Conservation (phyloP, 2,113 vertebrate genomes). For the Engraulis encrasicolus region DNA sequence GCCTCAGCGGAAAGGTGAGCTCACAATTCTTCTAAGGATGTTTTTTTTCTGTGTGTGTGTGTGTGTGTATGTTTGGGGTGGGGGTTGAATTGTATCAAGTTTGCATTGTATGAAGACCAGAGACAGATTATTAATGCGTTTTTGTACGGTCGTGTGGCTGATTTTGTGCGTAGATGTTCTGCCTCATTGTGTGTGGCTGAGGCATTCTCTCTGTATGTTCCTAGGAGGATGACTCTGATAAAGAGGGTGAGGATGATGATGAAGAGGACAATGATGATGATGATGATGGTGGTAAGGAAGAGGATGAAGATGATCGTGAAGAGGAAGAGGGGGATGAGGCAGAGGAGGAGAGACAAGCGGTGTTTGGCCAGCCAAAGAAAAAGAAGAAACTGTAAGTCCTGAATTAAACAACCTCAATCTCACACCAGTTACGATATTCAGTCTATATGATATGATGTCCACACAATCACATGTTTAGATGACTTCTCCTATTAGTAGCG, state of each 20-base stretch:
- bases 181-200: background rate
- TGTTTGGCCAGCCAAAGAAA: slow-evolving; percentile 66
- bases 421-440: no score
- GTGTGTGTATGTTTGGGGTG: background rate
- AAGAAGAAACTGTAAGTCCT: slow-evolving; percentile 85
- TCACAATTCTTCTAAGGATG: no score
- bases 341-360: slow-evolving; percentile 81
- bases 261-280: slow-evolving; percentile 57
- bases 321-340: slow-evolving; percentile 62
- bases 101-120: no score
- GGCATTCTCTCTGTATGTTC: background rate
- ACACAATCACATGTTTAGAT: no score
- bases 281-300: slow-evolving; percentile 35
- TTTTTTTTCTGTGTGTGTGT: background rate
- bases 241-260: slow-evolving; percentile 56
- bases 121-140: background rate
- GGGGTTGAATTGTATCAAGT: no score
- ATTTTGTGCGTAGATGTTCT: background rate
- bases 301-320: slow-evolving; percentile 34
- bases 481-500: no score
- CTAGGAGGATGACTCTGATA: slow-evolving; percentile 24
- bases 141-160: background rate
- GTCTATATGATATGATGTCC: no score
- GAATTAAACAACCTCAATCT: no score
- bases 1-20: slow-evolving; percentile 79